Base-by-base conservation (phyloP, 1,140 invertebrate genomes). In the Drosophila sulfurigaster region DNA sequence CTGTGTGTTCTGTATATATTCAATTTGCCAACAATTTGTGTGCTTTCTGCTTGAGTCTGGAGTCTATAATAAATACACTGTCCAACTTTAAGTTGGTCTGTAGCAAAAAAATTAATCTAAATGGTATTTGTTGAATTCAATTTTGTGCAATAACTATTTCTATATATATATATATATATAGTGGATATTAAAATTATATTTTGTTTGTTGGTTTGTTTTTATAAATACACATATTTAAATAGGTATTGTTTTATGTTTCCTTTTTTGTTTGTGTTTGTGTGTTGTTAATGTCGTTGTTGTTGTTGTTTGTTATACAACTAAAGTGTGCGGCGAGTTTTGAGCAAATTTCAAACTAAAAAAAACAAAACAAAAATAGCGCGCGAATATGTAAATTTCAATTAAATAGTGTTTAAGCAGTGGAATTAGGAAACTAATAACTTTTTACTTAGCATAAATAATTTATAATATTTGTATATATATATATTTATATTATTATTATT, bases 371-470 rank as follows among this genome's bases (percentile, higher is more conserved):
- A 32, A n/a, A 46, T 16, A 59, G 69, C 35, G 62, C 58, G 49
- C 51, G 38, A n/a, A 25, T 30, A 1, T 43, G 35, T 5, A 74
- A 79, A 72, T 57, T 77, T 78, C 69, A 80, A 69, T 74, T 70
- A 85, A 83, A 79, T 81, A 70, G 30, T 54, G 76, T 71, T 66
- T 75, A 32, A 79, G 67, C 63, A 57, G 68, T 70, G 66, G 38
- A 78, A 79, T 71, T 86, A 81, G 66, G 79, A 58, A 82, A 79
- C 76, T 82, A 79, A 78, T 83, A 87, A 80, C 77, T 83, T 74
- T 74, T 78, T 58, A 80, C 75, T 86, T 78, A 85, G 86, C 77
- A 82, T 71, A 81, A 80, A 88, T 88, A 88, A 88, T 88, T 87
- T 82, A 88, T 80, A 73, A 69, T 73, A 60, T 49, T 79, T 81